These are phyloP conservation scores for Martes martes DNA, from an alignment of 2,113 vertebrate genomes.

Conservation along the genomic window DNA sequence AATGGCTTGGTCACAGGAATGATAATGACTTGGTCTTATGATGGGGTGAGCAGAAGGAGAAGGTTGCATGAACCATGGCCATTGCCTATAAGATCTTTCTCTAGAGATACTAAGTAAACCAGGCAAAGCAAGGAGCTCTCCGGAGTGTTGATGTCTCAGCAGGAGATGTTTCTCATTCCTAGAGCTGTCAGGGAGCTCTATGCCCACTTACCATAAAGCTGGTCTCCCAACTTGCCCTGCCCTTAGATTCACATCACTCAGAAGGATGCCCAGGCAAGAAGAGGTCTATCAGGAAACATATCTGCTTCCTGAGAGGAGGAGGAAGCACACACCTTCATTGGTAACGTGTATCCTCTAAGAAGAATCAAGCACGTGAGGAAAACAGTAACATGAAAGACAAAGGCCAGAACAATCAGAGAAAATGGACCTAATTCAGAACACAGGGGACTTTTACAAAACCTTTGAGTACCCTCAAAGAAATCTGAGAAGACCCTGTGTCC, in stretches of 20 bases:
- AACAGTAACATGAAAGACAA: neutral
- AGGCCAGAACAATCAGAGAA: neutral
- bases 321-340: neutral
- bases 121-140: neutral
- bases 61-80: neutral
- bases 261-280: neutral
- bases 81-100: neutral
- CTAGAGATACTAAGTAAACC: neutral
- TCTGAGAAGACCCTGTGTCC: neutral
- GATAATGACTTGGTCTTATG: neutral
- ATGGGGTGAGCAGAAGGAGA: neutral
- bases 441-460: neutral
- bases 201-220: neutral
- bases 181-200: neutral
- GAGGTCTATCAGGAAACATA: neutral
- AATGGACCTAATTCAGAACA: constrained; percentile 26
- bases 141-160: neutral
- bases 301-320: neutral
- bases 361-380: neutral
- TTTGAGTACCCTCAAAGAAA: neutral
- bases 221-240: neutral
- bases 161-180: neutral
- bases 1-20: neutral
- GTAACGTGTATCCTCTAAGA: neutral
- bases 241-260: neutral